phyloP scores from a whole-genome alignment of 2,888 invertebrate species.

The Pyralis farinalis region DNA sequence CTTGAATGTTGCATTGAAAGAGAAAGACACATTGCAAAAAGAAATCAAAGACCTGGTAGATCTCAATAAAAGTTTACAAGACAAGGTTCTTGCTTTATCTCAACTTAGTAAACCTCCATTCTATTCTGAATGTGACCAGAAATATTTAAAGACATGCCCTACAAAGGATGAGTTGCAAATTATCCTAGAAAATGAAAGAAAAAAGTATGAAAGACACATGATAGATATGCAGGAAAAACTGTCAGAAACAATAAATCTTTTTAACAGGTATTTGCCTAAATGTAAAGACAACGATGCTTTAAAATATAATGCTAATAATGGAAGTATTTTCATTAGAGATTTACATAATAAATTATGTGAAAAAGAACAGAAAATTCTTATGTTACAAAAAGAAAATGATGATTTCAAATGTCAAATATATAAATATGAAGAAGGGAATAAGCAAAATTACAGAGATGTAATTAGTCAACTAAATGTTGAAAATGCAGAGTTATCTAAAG shows the following conservation, averaged over 20 bases:
- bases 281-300: conserved; percentile 37
- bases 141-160: conserved; percentile 41
- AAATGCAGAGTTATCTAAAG: conserved; percentile 66
- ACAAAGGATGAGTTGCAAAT: conserved; percentile 59
- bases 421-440: conserved; percentile 40
- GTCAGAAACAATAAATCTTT: conserved; percentile 54
- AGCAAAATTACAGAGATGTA: conserved; percentile 63
- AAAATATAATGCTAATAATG: conserved; percentile 27
- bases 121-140: conserved; percentile 28
- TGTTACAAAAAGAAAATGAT: conserved; percentile 72
- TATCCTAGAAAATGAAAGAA: conserved; percentile 63
- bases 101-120: conserved; percentile 36
- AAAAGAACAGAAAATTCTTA: conserved; percentile 70
- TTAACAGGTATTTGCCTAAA: conserved; percentile 51
- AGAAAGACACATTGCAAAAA: conserved; percentile 63
- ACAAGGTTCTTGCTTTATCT: conserved; percentile 51
- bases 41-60: conserved; percentile 72
- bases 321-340: conserved; percentile 56
- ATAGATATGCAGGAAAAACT: conserved; percentile 55
- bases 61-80: conserved; percentile 72
- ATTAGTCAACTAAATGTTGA: conserved; percentile 66
- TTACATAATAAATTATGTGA: conserved; percentile 69
- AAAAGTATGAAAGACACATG: conserved; percentile 64
- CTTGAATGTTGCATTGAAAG: conserved; percentile 41
- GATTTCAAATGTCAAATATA: conserved; percentile 45